Conservation (phyloP, 2,888 invertebrate species). For the Lycophotia porphyrea region DNA sequence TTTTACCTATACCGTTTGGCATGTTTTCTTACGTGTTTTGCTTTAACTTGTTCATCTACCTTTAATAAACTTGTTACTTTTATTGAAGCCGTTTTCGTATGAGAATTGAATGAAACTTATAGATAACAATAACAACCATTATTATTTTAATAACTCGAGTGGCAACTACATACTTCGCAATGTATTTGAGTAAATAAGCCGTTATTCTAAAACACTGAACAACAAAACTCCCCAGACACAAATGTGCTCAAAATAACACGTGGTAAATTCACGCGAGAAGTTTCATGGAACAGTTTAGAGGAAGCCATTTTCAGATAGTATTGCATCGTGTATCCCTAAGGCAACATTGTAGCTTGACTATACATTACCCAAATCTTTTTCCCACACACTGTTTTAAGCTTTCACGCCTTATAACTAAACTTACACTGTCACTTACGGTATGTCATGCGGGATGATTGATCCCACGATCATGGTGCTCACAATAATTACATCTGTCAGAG, state of each 20-base stretch:
- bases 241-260: background rate
- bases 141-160: background rate
- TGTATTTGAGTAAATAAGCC: background rate
- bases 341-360: constrained; percentile 10
- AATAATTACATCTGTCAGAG: too few species aligned
- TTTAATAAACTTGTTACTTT: background rate
- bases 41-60: too few species aligned
- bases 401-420: too few species aligned
- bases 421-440: too few species aligned
- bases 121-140: background rate
- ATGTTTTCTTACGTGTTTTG: too few species aligned
- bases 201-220: background rate
- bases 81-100: background rate
- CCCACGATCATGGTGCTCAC: too few species aligned
- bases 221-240: constrained; percentile 15
- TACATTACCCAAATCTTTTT: background rate
- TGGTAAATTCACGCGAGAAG: constrained; percentile 16
- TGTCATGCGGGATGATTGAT: too few species aligned
- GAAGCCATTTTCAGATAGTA: constrained; percentile 18
- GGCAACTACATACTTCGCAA: background rate
- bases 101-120: background rate
- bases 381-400: too few species aligned
- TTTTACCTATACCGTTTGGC: too few species aligned
- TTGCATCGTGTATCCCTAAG: constrained; percentile 7
- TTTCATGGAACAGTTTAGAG: constrained; percentile 26